Base-by-base conservation (phyloP, 2,113 vertebrate genomes). In the Cynocephalus volans region DNA sequence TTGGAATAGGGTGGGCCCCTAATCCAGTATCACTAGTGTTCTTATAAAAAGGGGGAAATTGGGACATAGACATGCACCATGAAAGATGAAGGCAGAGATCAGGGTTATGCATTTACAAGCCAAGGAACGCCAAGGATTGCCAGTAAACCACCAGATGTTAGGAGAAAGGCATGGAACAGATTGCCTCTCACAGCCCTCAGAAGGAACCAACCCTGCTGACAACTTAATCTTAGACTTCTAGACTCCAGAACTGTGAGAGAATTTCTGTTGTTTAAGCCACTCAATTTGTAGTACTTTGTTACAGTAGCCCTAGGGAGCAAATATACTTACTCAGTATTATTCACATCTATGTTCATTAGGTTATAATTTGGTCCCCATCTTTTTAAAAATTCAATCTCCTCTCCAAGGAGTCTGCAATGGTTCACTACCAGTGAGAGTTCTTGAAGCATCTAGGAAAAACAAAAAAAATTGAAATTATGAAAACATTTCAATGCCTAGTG, bases 341-440 rank as follows among this genome's bases (percentile, higher is more conserved):
- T 85, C 84, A 99, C 88, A 52, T 97, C 92, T 58, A 96, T 97
- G 95, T 98, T 98, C 92, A 99, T 97, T 72, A 99, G 97, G 45
- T 98, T 98, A 97, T 98, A 99, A 95, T 98, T 99, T 88, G 98
- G 98, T 88, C 99, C 99, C 99, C 99, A 99, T 97, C 96, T 98
- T 81, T 98, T 97, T 97, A 99, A 98, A 97, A 98, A 99, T 48
- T 99, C 98, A 90, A 99, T 87, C 95, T 99, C 99, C 36, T 99
- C 98, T 98, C 98, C 99, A 52, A 99, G 92, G 88, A 96, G 89
- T 95, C 95, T 98, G 97, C 98, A 99, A 2, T 56, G 98, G 69
- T 95, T 98, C 75, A 99, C 98, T 95, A 99, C 98, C 86, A 97
- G 58, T 70, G 99, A 99, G 45, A 99, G 3, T 3, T 99, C 98